A percentile compares a stretch with the other conserved stretches of the same genome.
These are phyloP conservation scores for Drymodes brunneopygia DNA, from an alignment of 2,113 vertebrate species.

Conservation along the genomic window DNA sequence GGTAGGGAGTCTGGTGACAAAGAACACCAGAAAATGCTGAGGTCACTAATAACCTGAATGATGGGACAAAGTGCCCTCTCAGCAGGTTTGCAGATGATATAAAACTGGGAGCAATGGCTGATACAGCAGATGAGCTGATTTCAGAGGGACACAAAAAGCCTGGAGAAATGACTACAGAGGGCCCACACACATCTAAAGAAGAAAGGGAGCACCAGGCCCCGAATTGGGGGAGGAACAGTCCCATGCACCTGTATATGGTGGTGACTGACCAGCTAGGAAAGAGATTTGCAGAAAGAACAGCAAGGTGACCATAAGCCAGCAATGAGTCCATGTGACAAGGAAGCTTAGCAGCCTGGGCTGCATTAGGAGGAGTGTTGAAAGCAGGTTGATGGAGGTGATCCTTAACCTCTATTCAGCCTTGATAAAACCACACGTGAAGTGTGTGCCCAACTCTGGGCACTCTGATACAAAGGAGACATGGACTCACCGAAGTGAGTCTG, in stretches of 20 bases:
- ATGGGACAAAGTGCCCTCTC: neutral
- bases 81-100: neutral
- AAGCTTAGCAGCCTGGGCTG: neutral
- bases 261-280: neutral
- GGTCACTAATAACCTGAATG: neutral
- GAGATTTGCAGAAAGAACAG: neutral
- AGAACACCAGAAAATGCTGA: neutral
- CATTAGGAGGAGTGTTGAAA: neutral
- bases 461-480: neutral
- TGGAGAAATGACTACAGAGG: neutral
- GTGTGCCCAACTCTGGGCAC: neutral
- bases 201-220: neutral
- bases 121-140: neutral
- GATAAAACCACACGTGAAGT: neutral
- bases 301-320: neutral
- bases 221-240: rapidly evolving
- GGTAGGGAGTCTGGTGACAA: neutral
- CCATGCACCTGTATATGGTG: neutral
- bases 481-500: neutral
- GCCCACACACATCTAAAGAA: neutral
- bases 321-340: neutral
- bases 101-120: neutral
- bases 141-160: neutral
- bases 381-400: rapidly evolving
- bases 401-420: neutral